phyloP scores from a whole-genome alignment of 1,140 invertebrate genomes.

The Lanistes nyassanus region DNA sequence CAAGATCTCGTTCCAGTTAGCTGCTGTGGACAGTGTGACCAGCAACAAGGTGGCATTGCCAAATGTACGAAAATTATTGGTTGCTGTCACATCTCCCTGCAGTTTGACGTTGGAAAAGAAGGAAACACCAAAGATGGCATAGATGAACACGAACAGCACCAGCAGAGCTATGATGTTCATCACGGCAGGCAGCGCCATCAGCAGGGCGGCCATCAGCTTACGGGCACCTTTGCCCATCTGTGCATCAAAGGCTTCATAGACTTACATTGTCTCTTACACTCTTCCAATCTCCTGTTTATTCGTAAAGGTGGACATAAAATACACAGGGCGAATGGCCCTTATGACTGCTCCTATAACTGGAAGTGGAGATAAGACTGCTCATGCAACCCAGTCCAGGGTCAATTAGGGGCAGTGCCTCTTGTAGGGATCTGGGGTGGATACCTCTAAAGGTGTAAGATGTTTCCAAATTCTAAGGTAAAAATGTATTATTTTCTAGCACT shows the following conservation, averaged over 20 bases:
- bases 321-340: too few relatives aligned
- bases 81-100: slow-evolving; percentile 79
- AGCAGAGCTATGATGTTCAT: slow-evolving; percentile 96
- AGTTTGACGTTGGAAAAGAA: slow-evolving; percentile 91
- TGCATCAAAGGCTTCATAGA: background rate
- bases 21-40: slow-evolving; percentile 93
- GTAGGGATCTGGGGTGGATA: too few relatives aligned
- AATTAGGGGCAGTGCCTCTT: too few relatives aligned
- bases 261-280: too few relatives aligned
- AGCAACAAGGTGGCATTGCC: slow-evolving; percentile 91
- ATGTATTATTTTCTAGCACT: too few relatives aligned
- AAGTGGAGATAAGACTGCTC: too few relatives aligned
- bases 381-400: too few relatives aligned
- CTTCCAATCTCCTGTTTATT: too few relatives aligned
- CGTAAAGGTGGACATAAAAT: too few relatives aligned
- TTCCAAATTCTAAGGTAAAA: too few relatives aligned
- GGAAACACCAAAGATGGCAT: slow-evolving; percentile 96
- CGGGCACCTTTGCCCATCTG: slow-evolving; percentile 94
- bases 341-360: too few relatives aligned
- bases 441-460: too few relatives aligned
- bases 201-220: slow-evolving; percentile 93
- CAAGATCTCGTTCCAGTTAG: slow-evolving; percentile 96
- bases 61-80: slow-evolving; percentile 80
- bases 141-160: slow-evolving; percentile 93
- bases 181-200: slow-evolving; percentile 92